A percentile compares a stretch with the other conserved stretches of the same genome.
phyloP scores from a whole-genome alignment of 1,140 invertebrate species.

The Thalassaphorura encarpata region DNA sequence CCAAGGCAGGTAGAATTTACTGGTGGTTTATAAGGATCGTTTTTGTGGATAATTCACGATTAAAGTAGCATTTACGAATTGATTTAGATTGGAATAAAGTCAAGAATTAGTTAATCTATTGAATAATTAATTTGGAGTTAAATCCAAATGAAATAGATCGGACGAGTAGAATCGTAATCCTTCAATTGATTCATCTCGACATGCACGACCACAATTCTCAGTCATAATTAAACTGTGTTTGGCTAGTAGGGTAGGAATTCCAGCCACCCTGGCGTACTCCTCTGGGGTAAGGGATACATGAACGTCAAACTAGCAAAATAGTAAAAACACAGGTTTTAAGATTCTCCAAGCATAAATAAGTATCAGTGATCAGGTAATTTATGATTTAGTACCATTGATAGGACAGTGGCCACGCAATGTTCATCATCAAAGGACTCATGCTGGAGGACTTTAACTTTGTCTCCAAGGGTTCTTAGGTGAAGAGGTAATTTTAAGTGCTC shows the following conservation, averaged over 20 bases:
- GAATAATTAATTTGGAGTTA: conserved; percentile 57
- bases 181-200: conserved; percentile 87
- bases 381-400: conserved; percentile 49
- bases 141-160: neutral
- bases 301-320: conserved; percentile 56
- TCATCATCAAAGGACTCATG: conserved; percentile 65
- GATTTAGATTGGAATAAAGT: too few relatives aligned
- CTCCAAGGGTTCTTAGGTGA: conserved; percentile 72
- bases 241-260: conserved; percentile 78
- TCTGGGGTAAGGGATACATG: conserved; percentile 66
- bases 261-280: conserved; percentile 66
- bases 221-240: conserved; percentile 72
- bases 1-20: neutral
- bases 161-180: conserved; percentile 83
- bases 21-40: too few relatives aligned
- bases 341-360: too few relatives aligned
- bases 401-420: conserved; percentile 58
- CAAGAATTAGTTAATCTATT: neutral
- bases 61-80: neutral
- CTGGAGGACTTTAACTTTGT: conserved; percentile 83
- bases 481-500: conserved; percentile 50
- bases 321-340: conserved; percentile 26
- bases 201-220: conserved; percentile 73
- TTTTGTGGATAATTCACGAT: neutral
- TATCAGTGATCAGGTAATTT: too few relatives aligned